Conservation (phyloP, 2,113 vertebrate genomes). For the Mobula hypostoma region DNA sequence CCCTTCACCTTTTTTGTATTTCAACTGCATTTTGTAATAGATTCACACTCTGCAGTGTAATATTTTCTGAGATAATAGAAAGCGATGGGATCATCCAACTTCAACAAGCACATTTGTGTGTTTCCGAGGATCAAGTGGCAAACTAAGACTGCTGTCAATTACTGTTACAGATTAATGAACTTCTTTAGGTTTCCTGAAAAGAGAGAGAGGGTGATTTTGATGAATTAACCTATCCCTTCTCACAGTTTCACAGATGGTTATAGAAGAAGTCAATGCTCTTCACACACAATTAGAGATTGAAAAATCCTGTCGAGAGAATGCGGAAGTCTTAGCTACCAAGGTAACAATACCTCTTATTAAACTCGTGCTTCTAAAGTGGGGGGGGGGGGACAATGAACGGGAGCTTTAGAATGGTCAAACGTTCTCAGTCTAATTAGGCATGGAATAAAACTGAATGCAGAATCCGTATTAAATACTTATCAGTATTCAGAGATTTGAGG, state of each 20-base stretch:
- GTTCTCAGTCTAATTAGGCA: background rate
- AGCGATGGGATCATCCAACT: background rate
- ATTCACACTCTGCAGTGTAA: background rate
- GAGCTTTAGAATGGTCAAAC: background rate
- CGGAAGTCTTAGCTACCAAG: constrained; percentile 67
- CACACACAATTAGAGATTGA: constrained; percentile 72
- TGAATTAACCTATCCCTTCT: background rate
- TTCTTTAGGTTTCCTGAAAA: too few species aligned
- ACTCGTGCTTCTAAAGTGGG: background rate
- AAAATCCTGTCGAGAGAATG: constrained; percentile 68
- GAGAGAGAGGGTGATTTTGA: background rate
- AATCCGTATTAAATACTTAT: background rate
- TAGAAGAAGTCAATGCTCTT: constrained; percentile 67
- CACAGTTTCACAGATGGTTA: constrained; percentile 71
- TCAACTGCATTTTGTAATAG: background rate
- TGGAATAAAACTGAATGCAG: background rate
- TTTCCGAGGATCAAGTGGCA: background rate
- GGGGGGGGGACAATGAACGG: too few species aligned
- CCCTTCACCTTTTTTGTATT: background rate
- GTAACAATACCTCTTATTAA: constrained; percentile 42
- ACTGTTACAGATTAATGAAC: background rate
- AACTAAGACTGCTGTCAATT: background rate
- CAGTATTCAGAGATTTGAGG: background rate
- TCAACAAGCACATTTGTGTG: background rate
- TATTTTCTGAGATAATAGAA: background rate